Evolutionary conservation across 2,797 vertebrate species (phyloP).

Genomic region (Triplophysa bombifrons): DNA sequence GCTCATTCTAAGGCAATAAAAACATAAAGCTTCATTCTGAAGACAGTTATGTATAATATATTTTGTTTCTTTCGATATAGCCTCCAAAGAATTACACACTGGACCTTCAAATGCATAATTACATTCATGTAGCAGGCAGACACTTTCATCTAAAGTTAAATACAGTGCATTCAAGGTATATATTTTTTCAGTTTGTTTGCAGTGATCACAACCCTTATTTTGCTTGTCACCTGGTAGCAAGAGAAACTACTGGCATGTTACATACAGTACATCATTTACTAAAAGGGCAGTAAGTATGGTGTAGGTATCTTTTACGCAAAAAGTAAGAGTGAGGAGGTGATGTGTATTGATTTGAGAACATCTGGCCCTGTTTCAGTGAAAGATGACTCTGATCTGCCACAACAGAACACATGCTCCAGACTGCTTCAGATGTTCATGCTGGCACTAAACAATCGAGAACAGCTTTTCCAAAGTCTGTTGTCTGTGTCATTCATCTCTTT

Average conservation of each 20-base stretch:
- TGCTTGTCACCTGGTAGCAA: neutral
- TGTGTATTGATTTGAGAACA: neutral
- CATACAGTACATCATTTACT: neutral
- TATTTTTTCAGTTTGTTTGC: too few species aligned
- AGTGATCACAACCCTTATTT: neutral
- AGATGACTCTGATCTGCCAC: conserved; percentile 6
- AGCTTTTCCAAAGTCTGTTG: conserved; percentile 18
- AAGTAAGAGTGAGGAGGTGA: neutral
- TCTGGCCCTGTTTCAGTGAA: neutral
- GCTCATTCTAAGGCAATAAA: too few species aligned
- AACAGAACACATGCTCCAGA: neutral
- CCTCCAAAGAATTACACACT: too few species aligned
- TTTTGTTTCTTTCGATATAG: too few species aligned
- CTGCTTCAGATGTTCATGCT: conserved; percentile 12
- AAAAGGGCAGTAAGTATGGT: neutral
- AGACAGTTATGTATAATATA: too few species aligned
- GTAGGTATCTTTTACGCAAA: neutral
- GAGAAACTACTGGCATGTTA: neutral
- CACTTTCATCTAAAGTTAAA: too few species aligned
- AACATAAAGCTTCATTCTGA: too few species aligned
- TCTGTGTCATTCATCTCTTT: neutral
- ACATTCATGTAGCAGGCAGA: too few species aligned
- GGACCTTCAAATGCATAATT: too few species aligned
- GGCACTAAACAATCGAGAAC: neutral
- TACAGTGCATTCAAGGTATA: too few species aligned